These are phyloP conservation scores for Deilephila elpenor DNA, from an alignment of 2,888 invertebrate species.

Conservation along the genomic window DNA sequence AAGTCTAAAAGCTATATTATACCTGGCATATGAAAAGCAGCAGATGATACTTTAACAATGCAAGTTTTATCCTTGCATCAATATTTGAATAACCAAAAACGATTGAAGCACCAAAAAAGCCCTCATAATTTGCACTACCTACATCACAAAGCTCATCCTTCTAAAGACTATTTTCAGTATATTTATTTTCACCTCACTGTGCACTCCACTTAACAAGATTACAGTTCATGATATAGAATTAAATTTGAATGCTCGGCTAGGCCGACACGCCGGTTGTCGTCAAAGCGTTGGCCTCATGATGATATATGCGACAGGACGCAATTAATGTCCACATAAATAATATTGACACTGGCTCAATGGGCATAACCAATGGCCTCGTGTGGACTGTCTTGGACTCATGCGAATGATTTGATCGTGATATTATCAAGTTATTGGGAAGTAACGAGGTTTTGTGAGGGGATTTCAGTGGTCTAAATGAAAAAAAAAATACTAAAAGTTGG, in stretches of 20 bases:
- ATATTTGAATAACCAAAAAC: no score
- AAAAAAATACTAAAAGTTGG: no score
- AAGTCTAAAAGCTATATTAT: no score
- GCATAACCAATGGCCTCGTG: constrained; percentile 6
- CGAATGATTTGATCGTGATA: constrained; percentile 1
- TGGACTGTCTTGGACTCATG: neutral
- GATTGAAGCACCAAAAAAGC: no score
- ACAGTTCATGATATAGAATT: constrained; percentile 9
- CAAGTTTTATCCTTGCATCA: no score
- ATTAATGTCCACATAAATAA: constrained; percentile 61
- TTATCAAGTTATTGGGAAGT: neutral
- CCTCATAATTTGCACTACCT: no score
- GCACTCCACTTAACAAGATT: constrained; percentile 9
- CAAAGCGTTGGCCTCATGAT: constrained; percentile 50
- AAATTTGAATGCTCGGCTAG: constrained; percentile 7
- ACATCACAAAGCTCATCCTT: no score
- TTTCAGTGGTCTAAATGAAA: neutral
- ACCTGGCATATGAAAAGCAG: no score
- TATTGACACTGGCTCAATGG: constrained; percentile 46
- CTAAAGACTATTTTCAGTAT: no score
- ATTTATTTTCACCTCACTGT: neutral
- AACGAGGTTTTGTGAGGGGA: neutral
- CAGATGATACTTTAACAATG: no score
- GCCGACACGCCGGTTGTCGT: neutral
- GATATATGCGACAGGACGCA: constrained; percentile 59